Percentiles rank a stretch among this genome's conserved stretches.
Evolutionary conservation across 2,113 vertebrate genomes (phyloP).

Genomic region (Oriolus oriolus): DNA sequence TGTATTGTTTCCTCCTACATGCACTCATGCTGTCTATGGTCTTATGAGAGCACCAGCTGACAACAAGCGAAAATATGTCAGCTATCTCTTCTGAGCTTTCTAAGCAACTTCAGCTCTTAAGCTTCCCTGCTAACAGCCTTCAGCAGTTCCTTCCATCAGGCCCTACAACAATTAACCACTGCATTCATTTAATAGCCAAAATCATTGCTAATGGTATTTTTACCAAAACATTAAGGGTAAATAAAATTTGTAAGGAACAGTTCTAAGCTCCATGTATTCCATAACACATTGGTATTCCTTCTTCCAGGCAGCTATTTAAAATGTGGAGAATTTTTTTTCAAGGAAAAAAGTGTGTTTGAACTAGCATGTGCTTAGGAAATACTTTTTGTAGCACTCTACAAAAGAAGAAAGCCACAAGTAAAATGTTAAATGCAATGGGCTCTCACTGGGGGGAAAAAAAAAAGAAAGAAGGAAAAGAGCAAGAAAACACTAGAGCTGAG

Average conservation of each 20-base stretch:
- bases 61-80: slow-evolving; percentile 34
- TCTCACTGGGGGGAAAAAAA: background rate
- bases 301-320: background rate
- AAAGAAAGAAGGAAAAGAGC: background rate
- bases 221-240: background rate
- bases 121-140: background rate
- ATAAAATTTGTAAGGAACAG: background rate
- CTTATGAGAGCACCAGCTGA: slow-evolving; percentile 43
- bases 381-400: background rate
- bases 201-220: background rate
- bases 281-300: background rate
- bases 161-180: background rate
- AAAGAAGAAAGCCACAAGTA: background rate
- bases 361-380: background rate
- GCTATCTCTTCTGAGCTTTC: background rate
- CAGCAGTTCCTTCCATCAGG: background rate
- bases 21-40: slow-evolving; percentile 37
- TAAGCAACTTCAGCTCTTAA: background rate
- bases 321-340: background rate
- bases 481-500: background rate
- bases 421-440: background rate
- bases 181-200: background rate
- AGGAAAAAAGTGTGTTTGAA: background rate
- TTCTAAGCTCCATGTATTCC: background rate
- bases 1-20: slow-evolving; percentile 69